Conservation (phyloP, 2,888 invertebrate species). For the Cantharis nigra region DNA sequence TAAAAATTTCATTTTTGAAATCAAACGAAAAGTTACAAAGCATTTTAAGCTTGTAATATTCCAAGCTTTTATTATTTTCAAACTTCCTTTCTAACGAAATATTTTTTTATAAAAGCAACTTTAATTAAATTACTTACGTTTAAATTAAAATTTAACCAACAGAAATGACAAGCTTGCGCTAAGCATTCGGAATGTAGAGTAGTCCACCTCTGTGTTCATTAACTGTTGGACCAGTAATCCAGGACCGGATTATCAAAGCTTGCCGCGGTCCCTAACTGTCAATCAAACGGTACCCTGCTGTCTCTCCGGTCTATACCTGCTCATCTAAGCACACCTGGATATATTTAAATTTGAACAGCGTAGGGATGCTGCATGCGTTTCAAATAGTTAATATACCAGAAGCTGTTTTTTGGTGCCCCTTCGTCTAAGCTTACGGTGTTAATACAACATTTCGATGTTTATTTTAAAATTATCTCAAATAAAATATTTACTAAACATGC, state of each 20-base stretch:
- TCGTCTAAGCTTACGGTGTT: conserved; percentile 9
- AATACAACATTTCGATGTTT: not conserved
- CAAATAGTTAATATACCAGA: conserved; percentile 22
- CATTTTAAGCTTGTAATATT: not conserved
- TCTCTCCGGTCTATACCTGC: conserved; percentile 47
- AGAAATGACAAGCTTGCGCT: not conserved
- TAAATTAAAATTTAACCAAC: not conserved
- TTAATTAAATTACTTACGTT: not conserved
- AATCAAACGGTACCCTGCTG: conserved; percentile 51
- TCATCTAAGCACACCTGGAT: conserved; percentile 38
- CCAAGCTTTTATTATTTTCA: not conserved
- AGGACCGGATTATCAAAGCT: conserved; percentile 45
- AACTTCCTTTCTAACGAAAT: not conserved
- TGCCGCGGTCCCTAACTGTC: conserved; percentile 50
- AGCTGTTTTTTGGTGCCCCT: conserved; percentile 19
- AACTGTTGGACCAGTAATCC: conserved; percentile 38
- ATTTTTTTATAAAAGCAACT: not conserved
- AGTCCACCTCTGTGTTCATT: conserved; percentile 39
- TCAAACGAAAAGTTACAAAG: not conserved
- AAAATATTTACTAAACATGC: not conserved
- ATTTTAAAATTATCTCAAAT: conserved; percentile 2
- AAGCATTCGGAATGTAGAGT: conserved; percentile 16
- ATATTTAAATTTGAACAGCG: conserved; percentile 36
- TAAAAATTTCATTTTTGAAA: not conserved
- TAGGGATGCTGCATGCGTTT: conserved; percentile 26